These are phyloP conservation scores for Plumapathes pennacea DNA, from an alignment of 92 coral and sea anemone genomes.

Conservation along the genomic window DNA sequence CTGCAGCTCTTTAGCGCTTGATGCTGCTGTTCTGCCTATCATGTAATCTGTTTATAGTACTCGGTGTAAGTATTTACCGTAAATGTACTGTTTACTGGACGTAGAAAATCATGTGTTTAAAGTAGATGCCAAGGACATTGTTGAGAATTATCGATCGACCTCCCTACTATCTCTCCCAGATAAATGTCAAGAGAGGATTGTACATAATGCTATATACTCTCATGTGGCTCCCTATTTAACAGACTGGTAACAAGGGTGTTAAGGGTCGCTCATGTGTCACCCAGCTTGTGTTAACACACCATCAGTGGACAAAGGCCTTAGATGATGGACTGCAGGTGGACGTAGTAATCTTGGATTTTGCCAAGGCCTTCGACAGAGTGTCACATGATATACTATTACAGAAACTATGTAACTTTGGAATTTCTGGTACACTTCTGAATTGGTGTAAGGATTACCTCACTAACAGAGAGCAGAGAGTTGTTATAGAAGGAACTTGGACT, in stretches of 20 bases:
- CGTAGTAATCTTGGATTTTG: slow-evolving; percentile 32
- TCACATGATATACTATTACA: slow-evolving; percentile 25
- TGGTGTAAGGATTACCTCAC: slow-evolving; percentile 31
- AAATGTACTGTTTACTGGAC: too few species aligned
- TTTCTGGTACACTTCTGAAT: slow-evolving; percentile 21
- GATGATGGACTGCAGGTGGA: slow-evolving; percentile 40
- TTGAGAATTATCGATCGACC: slow-evolving; percentile 27
- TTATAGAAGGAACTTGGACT: slow-evolving; percentile 34
- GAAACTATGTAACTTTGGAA: slow-evolving; percentile 44
- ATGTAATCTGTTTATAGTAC: too few species aligned
- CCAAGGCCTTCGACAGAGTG: slow-evolving; percentile 21
- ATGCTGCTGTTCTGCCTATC: too few species aligned
- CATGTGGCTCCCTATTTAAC: slow-evolving; percentile 1
- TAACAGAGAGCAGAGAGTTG: slow-evolving; percentile 25
- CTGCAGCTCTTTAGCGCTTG: too few species aligned
- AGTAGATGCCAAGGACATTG: slow-evolving; percentile 19
- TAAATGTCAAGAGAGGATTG: slow-evolving; percentile 21
- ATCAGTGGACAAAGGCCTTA: slow-evolving; percentile 11
- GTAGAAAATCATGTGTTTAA: slow-evolving; percentile 31
- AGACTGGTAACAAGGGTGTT: slow-evolving; percentile 12
- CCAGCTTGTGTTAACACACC: slow-evolving; percentile 4
- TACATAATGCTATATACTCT: slow-evolving; percentile 5
- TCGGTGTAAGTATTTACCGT: too few species aligned
- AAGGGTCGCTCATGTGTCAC: slow-evolving; percentile 18
- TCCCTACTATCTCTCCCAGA: slow-evolving; percentile 30